These are phyloP conservation scores for Babylonia areolata DNA, from an alignment of 1,140 invertebrate genomes.

Conservation along the genomic window DNA sequence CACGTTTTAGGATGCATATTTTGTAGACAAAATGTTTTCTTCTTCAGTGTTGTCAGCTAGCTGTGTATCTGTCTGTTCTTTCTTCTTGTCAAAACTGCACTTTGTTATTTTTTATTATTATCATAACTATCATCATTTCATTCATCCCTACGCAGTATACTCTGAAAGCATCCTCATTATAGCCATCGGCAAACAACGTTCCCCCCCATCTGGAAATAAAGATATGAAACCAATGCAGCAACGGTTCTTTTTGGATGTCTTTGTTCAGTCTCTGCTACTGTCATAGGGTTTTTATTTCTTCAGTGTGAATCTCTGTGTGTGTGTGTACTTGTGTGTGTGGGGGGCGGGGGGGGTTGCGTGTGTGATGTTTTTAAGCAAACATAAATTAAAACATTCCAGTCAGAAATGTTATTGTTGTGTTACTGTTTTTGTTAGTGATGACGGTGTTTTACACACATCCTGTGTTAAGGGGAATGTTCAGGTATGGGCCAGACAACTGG, in stretches of 20 bases:
- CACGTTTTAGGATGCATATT: background rate
- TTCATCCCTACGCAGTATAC: background rate
- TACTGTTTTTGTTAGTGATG: no score
- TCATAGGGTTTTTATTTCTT: no score
- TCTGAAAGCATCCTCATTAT: background rate
- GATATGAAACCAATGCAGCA: background rate
- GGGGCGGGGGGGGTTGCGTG: no score
- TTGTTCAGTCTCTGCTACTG: no score
- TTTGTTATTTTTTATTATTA: background rate
- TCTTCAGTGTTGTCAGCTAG: background rate
- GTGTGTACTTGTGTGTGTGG: no score
- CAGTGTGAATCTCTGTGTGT: no score
- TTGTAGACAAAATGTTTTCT: background rate
- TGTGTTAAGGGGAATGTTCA: no score
- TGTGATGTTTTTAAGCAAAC: no score
- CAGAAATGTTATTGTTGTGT: no score
- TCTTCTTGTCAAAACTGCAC: background rate
- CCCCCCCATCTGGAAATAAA: background rate
- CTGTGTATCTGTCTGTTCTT: background rate
- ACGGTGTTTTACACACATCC: no score
- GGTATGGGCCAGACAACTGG: no score
- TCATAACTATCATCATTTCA: background rate
- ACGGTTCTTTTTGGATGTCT: background rate
- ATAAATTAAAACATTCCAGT: no score
- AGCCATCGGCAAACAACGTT: background rate